Base-by-base conservation (phyloP, 2,797 vertebrate genomes). In the Acrossocheilus fasciatus region DNA sequence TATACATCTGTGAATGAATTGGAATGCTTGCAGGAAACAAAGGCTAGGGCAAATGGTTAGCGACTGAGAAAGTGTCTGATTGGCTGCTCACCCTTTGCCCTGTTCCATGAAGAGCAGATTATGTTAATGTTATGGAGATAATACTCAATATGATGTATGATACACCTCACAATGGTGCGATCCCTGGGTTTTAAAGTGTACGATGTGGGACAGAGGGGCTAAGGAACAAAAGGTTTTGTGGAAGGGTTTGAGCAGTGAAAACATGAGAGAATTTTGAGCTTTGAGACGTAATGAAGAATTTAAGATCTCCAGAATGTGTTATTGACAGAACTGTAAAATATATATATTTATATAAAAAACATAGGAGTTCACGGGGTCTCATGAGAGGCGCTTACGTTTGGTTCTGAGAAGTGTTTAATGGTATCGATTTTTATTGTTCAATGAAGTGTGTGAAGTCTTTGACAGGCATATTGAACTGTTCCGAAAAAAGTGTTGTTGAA, bases 1-100 rank as follows among this genome's bases (percentile, higher is more conserved):
- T 94, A 95, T 95, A 94, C 92, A 92, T 94, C 94, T 96, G 94
- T 96, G 95, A 96, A 95, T 91, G 92, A 96, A 95, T 95, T 94
- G 94, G 94, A 95, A 95, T 94, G 94, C 91, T 87, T 92, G 92
- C 91, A 93, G 94, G 94, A 96, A 95, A 92, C 87, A 81, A 93
- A 93, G 90, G 91, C 92, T 92, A 87, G 80, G 89, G 87, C 90
- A 91, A 85, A 92, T 82, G 88, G 87, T 92, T 91, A 90, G 76
- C 79, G 59, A 85, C 87, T 89, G 87, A 89, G 87, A 89, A 87
- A 89, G 77, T 81, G 52, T 77, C 91, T 91, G 92, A 95, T 94
- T 94, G 92, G 93, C 91, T 74, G 62, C 87, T 83, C 77, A 59
- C 30, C 34, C 54, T 57, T 50, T 76, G 70, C 54, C 57, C 87